Conservation (phyloP, 2,113 vertebrate species). For the Sphaerodactylus townsendi region DNA sequence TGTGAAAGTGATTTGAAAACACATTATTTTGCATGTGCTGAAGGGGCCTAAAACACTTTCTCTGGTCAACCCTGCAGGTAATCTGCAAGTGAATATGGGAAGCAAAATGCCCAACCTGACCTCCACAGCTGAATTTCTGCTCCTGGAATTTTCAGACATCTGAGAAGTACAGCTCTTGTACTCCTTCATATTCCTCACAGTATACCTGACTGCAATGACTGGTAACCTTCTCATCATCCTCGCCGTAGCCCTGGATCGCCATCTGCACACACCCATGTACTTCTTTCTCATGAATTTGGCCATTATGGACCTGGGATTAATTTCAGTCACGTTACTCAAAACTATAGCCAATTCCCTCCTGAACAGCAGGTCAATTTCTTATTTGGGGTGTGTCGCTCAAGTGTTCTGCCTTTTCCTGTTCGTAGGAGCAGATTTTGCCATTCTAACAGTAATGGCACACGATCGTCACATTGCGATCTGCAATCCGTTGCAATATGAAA, state of each 20-base stretch:
- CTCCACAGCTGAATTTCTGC: neutral
- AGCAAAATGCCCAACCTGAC: neutral
- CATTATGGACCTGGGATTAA: neutral
- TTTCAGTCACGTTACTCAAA: neutral
- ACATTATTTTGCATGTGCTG: too few relatives aligned
- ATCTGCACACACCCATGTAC: conserved; percentile 18
- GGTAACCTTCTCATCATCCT: conserved; percentile 7
- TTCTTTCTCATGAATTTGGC: conserved; percentile 19
- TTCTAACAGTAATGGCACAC: neutral
- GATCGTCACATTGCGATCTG: neutral
- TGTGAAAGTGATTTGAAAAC: too few relatives aligned
- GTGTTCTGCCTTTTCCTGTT: neutral
- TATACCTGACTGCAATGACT: neutral
- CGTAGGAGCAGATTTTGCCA: neutral
- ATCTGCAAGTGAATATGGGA: too few relatives aligned
- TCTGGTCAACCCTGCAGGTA: neutral
- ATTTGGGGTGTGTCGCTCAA: conserved; percentile 6
- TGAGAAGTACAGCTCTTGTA: neutral
- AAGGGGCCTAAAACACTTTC: too few relatives aligned
- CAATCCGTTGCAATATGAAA: neutral
- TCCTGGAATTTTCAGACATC: neutral
- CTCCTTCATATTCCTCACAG: neutral
- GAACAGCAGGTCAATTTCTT: conserved; percentile 1
- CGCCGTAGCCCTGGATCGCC: neutral
- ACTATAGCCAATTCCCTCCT: neutral